These are phyloP conservation scores for Microctenopoma steveboyesi DNA, from an alignment of 2,797 vertebrate genomes.

Conservation along the genomic window DNA sequence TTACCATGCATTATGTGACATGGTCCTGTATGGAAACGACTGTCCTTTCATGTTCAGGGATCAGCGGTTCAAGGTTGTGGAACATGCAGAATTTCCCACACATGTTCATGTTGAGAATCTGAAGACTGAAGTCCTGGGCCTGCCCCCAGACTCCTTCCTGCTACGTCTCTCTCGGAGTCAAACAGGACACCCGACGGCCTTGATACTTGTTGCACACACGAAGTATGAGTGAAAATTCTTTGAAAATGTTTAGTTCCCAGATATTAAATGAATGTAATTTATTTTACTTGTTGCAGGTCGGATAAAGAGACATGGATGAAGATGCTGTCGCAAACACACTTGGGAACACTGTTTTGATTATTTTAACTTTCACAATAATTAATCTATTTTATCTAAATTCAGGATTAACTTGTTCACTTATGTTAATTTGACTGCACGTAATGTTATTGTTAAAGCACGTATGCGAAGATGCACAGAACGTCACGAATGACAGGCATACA, in stretches of 20 bases:
- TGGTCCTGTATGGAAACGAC: neutral
- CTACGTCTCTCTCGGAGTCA: constrained; percentile 76
- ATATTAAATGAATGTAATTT: neutral
- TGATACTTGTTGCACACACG: constrained; percentile 75
- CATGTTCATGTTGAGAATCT: constrained; percentile 73
- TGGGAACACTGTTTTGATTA: neutral
- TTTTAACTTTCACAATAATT: constrained; percentile 17
- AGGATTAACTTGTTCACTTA: neutral
- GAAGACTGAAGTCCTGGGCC: constrained; percentile 66
- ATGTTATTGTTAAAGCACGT: neutral
- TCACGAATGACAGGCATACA: neutral
- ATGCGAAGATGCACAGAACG: constrained; percentile 10
- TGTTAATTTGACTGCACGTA: neutral
- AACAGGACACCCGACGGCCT: constrained; percentile 50
- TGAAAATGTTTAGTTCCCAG: neutral
- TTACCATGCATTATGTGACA: neutral
- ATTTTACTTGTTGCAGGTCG: constrained; percentile 50
- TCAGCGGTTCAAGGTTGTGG: constrained; percentile 77
- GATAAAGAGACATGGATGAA: constrained; percentile 74
- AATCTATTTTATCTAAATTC: no score
- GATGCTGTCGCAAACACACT: constrained; percentile 47
- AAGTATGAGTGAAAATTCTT: constrained; percentile 49
- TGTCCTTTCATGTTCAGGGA: constrained; percentile 62
- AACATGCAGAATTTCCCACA: constrained; percentile 76
- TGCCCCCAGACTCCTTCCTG: constrained; percentile 79